Percentiles rank a stretch among this genome's conserved stretches.
Evolutionary conservation across 2,888 invertebrate genomes (phyloP).

Genomic region (Pimpla rufipes): DNA sequence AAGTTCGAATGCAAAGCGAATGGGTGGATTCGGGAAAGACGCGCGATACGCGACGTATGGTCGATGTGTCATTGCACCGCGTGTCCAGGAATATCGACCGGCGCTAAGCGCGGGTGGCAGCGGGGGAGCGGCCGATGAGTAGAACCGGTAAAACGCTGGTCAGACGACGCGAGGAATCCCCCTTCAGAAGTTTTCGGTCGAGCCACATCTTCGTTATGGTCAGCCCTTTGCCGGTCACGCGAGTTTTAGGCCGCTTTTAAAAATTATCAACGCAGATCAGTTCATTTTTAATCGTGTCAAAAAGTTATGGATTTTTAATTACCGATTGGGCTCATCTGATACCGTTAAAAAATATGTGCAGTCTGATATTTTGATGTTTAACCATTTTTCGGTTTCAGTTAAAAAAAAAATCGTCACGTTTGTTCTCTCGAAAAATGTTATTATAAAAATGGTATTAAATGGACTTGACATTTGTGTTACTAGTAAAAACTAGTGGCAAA

Average conservation of each 20-base stretch:
- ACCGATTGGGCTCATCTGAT: background rate
- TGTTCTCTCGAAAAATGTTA: too few relatives aligned
- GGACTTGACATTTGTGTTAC: too few relatives aligned
- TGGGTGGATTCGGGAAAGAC: slow-evolving; percentile 15
- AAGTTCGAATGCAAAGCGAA: background rate
- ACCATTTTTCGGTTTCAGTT: too few relatives aligned
- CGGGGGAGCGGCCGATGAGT: slow-evolving; percentile 15
- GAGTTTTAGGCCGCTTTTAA: background rate
- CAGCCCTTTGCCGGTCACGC: background rate
- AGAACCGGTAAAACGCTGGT: slow-evolving; percentile 36
- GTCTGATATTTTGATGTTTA: too few relatives aligned
- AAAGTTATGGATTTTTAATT: background rate
- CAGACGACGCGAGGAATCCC: slow-evolving; percentile 28
- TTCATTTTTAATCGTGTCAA: background rate
- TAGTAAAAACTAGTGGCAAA: too few relatives aligned
- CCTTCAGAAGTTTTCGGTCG: slow-evolving; percentile 13
- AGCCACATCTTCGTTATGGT: background rate
- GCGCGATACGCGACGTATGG: slow-evolving; percentile 51
- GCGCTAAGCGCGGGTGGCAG: background rate
- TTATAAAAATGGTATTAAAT: too few relatives aligned
- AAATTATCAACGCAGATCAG: background rate
- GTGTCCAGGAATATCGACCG: slow-evolving; percentile 71
- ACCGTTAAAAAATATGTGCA: too few relatives aligned
- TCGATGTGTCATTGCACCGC: slow-evolving; percentile 76
- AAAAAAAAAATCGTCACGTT: too few relatives aligned